Conservation (phyloP, 2,113 vertebrate species). For the Oryzias curvinotus region DNA sequence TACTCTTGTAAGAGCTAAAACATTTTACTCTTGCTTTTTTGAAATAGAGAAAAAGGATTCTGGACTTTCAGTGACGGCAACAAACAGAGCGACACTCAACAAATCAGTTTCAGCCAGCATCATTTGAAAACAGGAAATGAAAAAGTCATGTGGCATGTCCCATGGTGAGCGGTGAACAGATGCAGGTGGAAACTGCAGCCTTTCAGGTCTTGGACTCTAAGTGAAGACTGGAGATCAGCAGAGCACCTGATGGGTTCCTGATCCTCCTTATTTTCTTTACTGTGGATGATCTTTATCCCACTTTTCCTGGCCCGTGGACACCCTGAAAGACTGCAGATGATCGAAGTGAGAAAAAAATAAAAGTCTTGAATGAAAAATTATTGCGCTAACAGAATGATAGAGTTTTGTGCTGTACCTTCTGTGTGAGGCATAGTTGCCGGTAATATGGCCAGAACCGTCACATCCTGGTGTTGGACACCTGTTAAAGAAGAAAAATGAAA, state of each 20-base stretch:
- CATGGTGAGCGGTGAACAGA: slow-evolving; percentile 3
- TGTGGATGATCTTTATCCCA: slow-evolving; percentile 98
- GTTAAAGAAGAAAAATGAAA: slow-evolving; percentile 71
- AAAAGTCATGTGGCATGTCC: slow-evolving; percentile 11
- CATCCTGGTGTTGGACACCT: slow-evolving; percentile 98
- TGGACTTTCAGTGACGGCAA: neutral
- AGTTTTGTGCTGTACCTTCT: slow-evolving; percentile 84
- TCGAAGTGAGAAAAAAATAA: slow-evolving; percentile 21
- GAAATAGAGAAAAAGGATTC: neutral
- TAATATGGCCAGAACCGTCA: slow-evolving; percentile 98
- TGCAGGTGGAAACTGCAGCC: slow-evolving; percentile 11
- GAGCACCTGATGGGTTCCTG: slow-evolving; percentile 97
- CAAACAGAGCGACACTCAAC: neutral
- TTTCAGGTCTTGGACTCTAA: slow-evolving; percentile 15
- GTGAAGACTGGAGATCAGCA: slow-evolving; percentile 43
- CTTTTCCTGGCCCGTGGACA: slow-evolving; percentile 98
- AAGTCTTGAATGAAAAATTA: neutral
- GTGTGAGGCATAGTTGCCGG: slow-evolving; percentile 98
- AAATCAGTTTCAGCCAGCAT: neutral
- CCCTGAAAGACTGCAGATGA: slow-evolving; percentile 91
- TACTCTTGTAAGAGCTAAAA: slow-evolving; percentile 34
- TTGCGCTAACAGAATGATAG: neutral
- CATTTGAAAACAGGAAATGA: slow-evolving; percentile 10
- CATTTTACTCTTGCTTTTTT: slow-evolving; percentile 23
- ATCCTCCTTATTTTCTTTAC: slow-evolving; percentile 99